Evolutionary conservation across 2,888 invertebrate genomes (phyloP).

Genomic region (Nezara viridula): DNA sequence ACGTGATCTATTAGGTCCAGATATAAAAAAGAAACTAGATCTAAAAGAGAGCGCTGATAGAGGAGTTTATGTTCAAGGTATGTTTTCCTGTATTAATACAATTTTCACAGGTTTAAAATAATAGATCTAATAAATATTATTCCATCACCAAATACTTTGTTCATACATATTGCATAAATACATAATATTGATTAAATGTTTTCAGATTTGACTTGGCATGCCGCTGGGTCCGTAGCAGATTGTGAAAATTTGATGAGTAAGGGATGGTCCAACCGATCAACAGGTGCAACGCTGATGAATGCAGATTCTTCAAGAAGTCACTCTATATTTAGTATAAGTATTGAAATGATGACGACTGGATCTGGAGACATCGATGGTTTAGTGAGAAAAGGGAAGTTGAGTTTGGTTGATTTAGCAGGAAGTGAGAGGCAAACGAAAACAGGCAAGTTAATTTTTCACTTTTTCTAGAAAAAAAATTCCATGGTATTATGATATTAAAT

Average conservation of each 20-base stretch:
- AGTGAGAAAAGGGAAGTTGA: slow-evolving; percentile 81
- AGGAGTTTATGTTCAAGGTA: slow-evolving; percentile 78
- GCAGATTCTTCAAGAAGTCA: slow-evolving; percentile 88
- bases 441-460: slow-evolving; percentile 68
- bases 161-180: no score
- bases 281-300: slow-evolving; percentile 91
- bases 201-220: slow-evolving; percentile 78
- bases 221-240: slow-evolving; percentile 83
- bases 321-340: slow-evolving; percentile 87
- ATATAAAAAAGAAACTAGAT: slow-evolving; percentile 74
- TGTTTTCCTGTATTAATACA: background rate
- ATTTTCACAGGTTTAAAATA: background rate
- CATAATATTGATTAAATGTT: background rate
- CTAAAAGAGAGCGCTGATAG: slow-evolving; percentile 78
- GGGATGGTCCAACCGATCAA: slow-evolving; percentile 85
- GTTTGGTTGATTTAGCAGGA: slow-evolving; percentile 90
- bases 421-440: slow-evolving; percentile 88
- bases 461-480: background rate
- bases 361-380: slow-evolving; percentile 66
- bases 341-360: slow-evolving; percentile 81
- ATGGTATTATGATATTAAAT: background rate
- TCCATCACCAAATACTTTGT: no score
- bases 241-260: slow-evolving; percentile 81
- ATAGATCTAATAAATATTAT: no score
- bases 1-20: slow-evolving; percentile 77